These are phyloP conservation scores for Campoplex capitator DNA, from an alignment of 2,888 invertebrate genomes.

Conservation along the genomic window DNA sequence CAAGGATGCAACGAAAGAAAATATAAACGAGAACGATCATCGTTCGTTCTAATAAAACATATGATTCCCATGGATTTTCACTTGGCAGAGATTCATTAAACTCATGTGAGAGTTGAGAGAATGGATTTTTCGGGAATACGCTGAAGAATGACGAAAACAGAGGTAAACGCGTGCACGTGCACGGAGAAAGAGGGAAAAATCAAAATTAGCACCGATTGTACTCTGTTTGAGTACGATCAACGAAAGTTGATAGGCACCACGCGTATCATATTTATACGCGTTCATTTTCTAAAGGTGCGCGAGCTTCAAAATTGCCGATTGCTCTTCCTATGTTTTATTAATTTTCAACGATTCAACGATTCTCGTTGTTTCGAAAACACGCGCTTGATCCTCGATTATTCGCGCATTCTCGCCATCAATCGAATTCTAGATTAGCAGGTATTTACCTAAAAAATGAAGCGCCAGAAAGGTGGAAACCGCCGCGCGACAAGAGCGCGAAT, in stretches of 20 bases:
- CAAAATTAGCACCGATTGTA: too few species aligned
- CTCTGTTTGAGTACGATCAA: too few species aligned
- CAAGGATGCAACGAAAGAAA: too few species aligned
- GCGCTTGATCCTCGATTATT: not conserved
- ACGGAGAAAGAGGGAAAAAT: too few species aligned
- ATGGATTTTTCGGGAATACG: too few species aligned
- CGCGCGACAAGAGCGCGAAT: not conserved
- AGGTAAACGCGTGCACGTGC: not conserved
- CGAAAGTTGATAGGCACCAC: too few species aligned
- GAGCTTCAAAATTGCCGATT: too few species aligned
- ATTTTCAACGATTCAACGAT: not conserved
- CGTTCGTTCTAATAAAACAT: slow-evolving; percentile 17
- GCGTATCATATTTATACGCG: too few species aligned
- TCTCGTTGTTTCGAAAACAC: not conserved
- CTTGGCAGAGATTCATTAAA: not conserved
- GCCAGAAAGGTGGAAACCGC: not conserved
- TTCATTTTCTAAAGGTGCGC: too few species aligned
- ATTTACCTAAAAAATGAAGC: not conserved
- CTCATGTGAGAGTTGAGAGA: not conserved
- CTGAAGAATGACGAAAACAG: not conserved
- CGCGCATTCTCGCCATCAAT: not conserved
- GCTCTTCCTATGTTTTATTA: too few species aligned
- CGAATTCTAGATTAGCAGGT: not conserved
- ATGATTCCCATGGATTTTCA: slow-evolving; percentile 33
- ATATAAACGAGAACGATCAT: not conserved